These are phyloP conservation scores for Germaria angustata DNA, from an alignment of 2,888 invertebrate genomes.

Conservation along the genomic window DNA sequence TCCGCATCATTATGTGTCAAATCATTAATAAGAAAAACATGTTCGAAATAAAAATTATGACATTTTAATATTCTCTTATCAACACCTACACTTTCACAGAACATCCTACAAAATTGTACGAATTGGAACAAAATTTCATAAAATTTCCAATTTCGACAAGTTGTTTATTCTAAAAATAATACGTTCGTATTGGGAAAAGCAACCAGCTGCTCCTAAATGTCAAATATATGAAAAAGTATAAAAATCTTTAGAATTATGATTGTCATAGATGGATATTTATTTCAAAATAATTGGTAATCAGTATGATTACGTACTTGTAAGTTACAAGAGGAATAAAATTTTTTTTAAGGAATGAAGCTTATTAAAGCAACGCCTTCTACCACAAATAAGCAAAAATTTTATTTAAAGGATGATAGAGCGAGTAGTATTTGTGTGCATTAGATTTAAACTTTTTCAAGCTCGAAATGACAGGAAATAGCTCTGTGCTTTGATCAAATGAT, in stretches of 20 bases:
- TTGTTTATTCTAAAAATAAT: not conserved
- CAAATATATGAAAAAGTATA: not conserved
- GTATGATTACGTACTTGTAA: not conserved
- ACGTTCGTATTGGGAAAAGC: not conserved
- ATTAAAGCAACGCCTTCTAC: too few species aligned
- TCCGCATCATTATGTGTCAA: too few species aligned
- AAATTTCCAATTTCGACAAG: not conserved
- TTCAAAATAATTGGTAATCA: not conserved
- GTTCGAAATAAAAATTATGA: not conserved
- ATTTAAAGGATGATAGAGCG: too few species aligned
- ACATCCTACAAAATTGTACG: not conserved
- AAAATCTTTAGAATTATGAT: constrained; percentile 17
- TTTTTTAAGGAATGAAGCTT: too few species aligned
- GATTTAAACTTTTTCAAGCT: too few species aligned
- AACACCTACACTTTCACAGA: constrained; percentile 10
- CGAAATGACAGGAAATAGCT: too few species aligned
- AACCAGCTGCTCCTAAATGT: constrained; percentile 31
- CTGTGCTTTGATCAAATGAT: too few species aligned
- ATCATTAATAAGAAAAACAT: too few species aligned
- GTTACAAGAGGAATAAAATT: too few species aligned
- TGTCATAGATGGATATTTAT: constrained; percentile 20
- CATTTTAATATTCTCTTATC: not conserved
- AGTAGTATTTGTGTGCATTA: too few species aligned
- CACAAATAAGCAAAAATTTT: too few species aligned
- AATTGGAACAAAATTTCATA: not conserved